phyloP scores from a whole-genome alignment of 2,113 vertebrate genomes.

The Caloenas nicobarica region DNA sequence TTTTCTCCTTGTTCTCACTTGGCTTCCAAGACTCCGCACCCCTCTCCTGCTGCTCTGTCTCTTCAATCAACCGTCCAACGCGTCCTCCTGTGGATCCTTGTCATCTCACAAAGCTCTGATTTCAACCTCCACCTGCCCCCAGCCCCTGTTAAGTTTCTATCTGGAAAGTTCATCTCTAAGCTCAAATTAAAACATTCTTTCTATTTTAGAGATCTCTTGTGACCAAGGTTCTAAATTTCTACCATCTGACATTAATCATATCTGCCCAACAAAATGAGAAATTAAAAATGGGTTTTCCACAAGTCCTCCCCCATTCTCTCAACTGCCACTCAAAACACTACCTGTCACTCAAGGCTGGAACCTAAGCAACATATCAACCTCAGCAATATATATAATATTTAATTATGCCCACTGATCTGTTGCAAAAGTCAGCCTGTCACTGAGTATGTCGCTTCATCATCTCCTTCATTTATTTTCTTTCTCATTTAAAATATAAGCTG shows the following conservation, averaged over 20 bases:
- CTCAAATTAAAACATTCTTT: background rate
- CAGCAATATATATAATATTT: background rate
- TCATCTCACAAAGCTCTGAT: background rate
- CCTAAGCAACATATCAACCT: background rate
- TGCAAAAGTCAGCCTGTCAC: background rate
- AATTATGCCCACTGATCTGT: background rate
- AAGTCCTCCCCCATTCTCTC: background rate
- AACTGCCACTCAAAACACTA: background rate
- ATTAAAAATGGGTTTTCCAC: background rate
- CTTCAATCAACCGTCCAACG: background rate
- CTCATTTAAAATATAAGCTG: background rate
- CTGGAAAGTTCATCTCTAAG: background rate
- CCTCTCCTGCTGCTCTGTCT: background rate
- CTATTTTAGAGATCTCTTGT: background rate
- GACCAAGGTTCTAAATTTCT: background rate
- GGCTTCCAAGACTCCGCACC: background rate
- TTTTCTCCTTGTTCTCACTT: background rate
- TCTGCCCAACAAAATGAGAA: background rate
- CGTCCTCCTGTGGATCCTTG: background rate
- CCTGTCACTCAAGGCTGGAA: background rate
- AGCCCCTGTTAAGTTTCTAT: background rate
- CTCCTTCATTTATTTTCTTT: background rate
- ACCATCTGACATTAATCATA: background rate
- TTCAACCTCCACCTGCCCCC: background rate
- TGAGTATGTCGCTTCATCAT: background rate